phyloP scores from a whole-genome alignment of 2,797 vertebrate genomes.

The Takifugu ocellatus region DNA sequence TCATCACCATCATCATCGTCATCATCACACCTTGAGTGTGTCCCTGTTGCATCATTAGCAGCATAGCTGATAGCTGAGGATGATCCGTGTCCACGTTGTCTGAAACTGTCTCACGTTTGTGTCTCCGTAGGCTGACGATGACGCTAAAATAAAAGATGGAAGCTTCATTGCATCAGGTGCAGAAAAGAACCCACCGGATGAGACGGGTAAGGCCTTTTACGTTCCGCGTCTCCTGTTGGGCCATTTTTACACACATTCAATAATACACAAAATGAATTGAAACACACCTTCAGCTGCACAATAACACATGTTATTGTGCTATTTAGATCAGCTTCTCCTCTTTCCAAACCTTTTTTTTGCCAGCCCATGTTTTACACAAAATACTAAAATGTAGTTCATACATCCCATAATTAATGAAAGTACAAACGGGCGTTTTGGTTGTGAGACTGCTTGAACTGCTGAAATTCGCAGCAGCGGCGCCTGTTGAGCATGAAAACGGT shows the following conservation, averaged over 20 bases:
- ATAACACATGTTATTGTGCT: no score
- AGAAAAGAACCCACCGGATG: constrained; percentile 9
- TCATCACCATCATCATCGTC: no score
- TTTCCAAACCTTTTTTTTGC: neutral
- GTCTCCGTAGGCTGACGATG: constrained; percentile 45
- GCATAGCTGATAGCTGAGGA: no score
- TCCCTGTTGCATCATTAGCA: no score
- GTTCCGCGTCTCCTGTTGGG: no score
- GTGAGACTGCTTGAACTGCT: constrained; percentile 42
- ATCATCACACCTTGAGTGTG: no score
- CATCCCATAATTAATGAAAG: neutral
- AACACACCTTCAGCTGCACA: no score
- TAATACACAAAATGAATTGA: no score
- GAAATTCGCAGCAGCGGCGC: constrained; percentile 10
- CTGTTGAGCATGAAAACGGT: constrained; percentile 3
- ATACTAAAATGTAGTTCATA: neutral
- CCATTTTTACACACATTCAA: no score
- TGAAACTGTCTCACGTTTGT: neutral
- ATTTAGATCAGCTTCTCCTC: neutral
- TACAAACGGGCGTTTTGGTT: constrained; percentile 12
- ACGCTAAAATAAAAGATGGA: constrained; percentile 49
- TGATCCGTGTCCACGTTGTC: neutral
- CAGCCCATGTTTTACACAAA: neutral
- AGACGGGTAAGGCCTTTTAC: constrained; percentile 38
- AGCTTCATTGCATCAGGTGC: constrained; percentile 47